Evolutionary conservation across 2,113 vertebrate species (phyloP).

Genomic region (Pterophyllum scalare): DNA sequence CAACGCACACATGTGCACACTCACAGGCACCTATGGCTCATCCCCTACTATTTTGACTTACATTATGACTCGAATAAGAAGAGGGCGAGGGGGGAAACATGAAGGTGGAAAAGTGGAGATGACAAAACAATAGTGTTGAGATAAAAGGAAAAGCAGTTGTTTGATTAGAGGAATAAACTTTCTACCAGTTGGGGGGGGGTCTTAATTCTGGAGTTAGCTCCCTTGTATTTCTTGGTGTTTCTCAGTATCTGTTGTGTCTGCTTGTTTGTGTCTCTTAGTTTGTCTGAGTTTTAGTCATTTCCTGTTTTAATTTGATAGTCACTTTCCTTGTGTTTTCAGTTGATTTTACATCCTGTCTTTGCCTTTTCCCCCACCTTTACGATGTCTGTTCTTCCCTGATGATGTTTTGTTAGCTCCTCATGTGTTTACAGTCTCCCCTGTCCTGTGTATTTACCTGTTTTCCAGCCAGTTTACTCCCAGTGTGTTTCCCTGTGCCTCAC

Average conservation of each 20-base stretch:
- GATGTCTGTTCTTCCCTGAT: background rate
- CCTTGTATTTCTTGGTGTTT: background rate
- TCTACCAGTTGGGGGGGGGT: background rate
- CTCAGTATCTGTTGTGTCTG: background rate
- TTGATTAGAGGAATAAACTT: conserved; percentile 22
- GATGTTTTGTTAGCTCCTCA: background rate
- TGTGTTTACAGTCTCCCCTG: no score
- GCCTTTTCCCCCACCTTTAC: background rate
- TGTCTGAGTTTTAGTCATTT: background rate
- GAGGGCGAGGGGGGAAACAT: background rate
- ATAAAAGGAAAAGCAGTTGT: conserved; percentile 26
- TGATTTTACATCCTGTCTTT: background rate
- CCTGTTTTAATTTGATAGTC: background rate
- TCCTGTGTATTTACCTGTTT: no score
- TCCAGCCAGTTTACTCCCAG: no score
- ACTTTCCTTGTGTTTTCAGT: background rate
- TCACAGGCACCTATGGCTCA: conserved; percentile 25
- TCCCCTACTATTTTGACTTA: conserved; percentile 56
- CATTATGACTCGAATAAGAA: conserved; percentile 60
- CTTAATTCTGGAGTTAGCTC: background rate
- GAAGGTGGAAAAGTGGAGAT: conserved; percentile 22
- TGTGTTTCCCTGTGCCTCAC: no score
- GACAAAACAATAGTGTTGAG: background rate
- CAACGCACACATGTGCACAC: conserved; percentile 9
- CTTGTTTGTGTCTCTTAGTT: background rate